Conservation (phyloP, 2,888 invertebrate species). For the Melanchra persicariae region DNA sequence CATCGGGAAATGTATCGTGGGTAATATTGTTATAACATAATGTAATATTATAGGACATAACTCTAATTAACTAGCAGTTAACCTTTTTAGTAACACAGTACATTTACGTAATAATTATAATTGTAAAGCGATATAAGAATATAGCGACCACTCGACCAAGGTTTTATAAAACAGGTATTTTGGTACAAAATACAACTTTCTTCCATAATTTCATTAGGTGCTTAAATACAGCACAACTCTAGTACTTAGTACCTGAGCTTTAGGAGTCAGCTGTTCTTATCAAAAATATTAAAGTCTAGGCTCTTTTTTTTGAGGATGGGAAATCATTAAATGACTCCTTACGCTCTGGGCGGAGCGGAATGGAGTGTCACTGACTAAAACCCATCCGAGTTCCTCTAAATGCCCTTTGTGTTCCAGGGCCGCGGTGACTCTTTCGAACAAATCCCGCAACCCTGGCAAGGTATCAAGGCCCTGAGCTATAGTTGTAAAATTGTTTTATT, state of each 20-base stretch:
- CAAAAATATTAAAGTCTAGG: not conserved
- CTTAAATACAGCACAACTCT: no score
- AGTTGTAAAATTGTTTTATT: no score
- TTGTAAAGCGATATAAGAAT: not conserved
- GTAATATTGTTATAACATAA: not conserved
- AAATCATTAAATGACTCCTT: no score
- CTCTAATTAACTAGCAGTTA: conserved; percentile 21
- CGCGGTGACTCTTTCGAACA: no score
- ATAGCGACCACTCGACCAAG: no score
- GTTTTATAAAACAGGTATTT: not conserved
- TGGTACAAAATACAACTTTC: not conserved
- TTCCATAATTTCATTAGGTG: not conserved
- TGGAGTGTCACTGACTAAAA: no score
- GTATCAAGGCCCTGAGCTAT: no score
- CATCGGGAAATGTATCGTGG: conserved; percentile 10
- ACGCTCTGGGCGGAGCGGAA: no score
- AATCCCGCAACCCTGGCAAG: no score
- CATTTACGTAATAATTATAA: not conserved
- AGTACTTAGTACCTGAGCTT: not conserved
- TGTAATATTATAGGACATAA: not conserved
- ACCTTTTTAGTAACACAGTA: conserved; percentile 23
- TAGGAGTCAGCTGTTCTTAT: not conserved
- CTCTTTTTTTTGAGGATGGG: no score
- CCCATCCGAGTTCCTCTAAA: no score
- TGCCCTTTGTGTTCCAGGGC: no score